Percentiles rank a stretch among this genome's conserved stretches.
These are phyloP conservation scores for Ivindomyrus marchei DNA, from an alignment of 2,113 vertebrate genomes.

Conservation along the genomic window DNA sequence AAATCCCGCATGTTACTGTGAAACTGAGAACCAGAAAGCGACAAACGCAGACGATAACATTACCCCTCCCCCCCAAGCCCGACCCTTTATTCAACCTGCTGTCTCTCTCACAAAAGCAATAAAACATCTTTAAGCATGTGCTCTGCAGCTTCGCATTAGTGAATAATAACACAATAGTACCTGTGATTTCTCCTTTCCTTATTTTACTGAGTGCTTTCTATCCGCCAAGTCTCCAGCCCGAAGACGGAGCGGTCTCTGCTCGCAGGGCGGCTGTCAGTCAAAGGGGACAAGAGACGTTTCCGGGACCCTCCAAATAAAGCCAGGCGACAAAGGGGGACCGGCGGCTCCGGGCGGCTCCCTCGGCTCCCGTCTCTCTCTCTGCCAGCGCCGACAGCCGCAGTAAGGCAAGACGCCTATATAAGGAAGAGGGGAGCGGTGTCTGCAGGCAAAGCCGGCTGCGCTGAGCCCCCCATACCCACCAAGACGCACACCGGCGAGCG, in stretches of 20 bases:
- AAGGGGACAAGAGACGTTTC: conserved; percentile 63
- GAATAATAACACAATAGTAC: background rate
- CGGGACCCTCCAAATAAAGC: conserved; percentile 87
- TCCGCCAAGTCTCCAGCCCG: conserved; percentile 26
- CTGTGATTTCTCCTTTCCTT: background rate
- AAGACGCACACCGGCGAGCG: background rate
- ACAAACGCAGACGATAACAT: background rate
- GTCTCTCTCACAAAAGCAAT: background rate
- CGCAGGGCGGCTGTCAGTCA: conserved; percentile 56
- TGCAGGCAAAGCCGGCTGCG: background rate
- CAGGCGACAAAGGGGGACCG: conserved; percentile 45
- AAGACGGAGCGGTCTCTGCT: conserved; percentile 25
- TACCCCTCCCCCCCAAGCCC: background rate
- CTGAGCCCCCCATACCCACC: background rate
- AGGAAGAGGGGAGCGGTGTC: conserved; percentile 28
- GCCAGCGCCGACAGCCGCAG: conserved; percentile 25
- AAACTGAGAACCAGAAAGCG: background rate
- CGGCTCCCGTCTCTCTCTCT: conserved; percentile 5
- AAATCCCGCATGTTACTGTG: background rate
- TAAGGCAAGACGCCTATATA: conserved; percentile 38
- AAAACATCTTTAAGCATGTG: background rate
- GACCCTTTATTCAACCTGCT: background rate
- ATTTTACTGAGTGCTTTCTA: background rate
- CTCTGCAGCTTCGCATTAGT: background rate
- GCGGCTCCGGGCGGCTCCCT: conserved; percentile 35